phyloP scores from a whole-genome alignment of 2,113 vertebrate species.

The Elephas maximus region DNA sequence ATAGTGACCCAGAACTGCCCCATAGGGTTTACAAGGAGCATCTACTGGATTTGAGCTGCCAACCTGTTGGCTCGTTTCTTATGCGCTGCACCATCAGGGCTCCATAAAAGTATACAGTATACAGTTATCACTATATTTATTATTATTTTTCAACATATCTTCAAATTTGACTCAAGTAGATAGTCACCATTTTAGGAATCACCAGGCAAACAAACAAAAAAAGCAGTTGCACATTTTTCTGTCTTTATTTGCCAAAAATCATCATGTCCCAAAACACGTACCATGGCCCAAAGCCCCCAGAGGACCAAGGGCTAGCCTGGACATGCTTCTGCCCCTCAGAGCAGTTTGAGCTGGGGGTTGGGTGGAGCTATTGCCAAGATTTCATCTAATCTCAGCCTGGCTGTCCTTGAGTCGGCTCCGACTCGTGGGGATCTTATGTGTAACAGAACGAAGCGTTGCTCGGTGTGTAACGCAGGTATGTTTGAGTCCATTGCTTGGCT shows the following conservation, averaged over 20 bases:
- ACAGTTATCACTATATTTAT: not conserved
- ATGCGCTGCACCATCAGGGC: no score
- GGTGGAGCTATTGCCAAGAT: not conserved
- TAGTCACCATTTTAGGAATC: slow-evolving; percentile 6
- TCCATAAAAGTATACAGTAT: slow-evolving; percentile 49
- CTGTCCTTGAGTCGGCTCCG: not conserved
- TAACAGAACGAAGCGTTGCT: not conserved
- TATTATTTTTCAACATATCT: slow-evolving; percentile 35
- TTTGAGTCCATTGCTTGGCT: not conserved
- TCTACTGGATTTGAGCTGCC: no score
- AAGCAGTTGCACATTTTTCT: not conserved
- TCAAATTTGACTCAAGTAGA: slow-evolving; percentile 43
- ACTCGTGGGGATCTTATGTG: not conserved
- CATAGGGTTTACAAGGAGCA: no score
- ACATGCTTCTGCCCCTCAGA: not conserved
- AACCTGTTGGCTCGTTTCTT: no score
- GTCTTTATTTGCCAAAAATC: slow-evolving; percentile 1
- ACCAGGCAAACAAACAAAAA: not conserved
- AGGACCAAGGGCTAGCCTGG: not conserved
- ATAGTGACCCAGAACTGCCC: no score
- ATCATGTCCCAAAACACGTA: not conserved
- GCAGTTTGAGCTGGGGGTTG: no score
- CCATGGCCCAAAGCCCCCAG: not conserved
- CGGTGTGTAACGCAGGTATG: not conserved
- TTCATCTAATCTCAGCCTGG: not conserved